Evolutionary conservation across 2,113 vertebrate species (phyloP).

Genomic region (Lycaon pictus): DNA sequence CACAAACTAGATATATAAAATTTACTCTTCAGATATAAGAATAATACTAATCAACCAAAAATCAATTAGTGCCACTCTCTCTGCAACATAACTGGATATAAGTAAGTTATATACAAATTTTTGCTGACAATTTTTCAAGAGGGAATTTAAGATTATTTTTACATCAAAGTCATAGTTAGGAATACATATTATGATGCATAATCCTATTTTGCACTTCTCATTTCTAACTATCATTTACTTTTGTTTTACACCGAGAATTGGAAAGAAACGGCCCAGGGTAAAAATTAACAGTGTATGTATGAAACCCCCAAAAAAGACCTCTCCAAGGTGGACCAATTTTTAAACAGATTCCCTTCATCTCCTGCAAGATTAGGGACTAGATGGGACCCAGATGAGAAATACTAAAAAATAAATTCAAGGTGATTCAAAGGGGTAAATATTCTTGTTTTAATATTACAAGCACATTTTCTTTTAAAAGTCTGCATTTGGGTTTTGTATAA

Average conservation of each 20-base stretch:
- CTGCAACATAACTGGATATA: neutral
- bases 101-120: neutral
- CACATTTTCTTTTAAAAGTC: neutral
- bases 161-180: neutral
- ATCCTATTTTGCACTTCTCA: neutral
- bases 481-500: neutral
- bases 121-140: slow-evolving; percentile 27
- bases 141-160: neutral
- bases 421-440: neutral
- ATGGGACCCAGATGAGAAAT: neutral
- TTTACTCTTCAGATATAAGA: neutral
- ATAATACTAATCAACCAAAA: neutral
- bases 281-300: neutral
- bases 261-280: neutral
- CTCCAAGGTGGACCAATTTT: neutral
- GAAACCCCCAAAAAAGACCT: slow-evolving; percentile 18
- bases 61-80: neutral
- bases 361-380: neutral
- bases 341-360: neutral
- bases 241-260: neutral
- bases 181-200: neutral
- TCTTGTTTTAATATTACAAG: neutral
- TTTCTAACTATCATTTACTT: neutral
- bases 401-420: neutral
- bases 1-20: neutral